These are phyloP conservation scores for Ophion costatus DNA, from an alignment of 2,888 invertebrate genomes.

Conservation along the genomic window DNA sequence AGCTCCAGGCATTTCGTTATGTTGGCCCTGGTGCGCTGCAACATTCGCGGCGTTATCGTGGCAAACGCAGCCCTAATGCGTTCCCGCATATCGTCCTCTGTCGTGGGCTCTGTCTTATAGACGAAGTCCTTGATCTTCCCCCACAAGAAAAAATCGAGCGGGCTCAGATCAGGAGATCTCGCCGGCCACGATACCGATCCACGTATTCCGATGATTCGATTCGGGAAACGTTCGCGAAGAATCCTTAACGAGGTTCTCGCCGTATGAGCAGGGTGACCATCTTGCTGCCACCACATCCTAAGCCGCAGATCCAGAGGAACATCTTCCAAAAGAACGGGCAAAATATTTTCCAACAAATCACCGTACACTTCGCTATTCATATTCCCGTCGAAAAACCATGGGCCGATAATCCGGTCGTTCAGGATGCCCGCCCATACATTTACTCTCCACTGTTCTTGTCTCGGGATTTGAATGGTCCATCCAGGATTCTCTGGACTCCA, in stretches of 20 bases:
- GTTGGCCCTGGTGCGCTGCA: not conserved
- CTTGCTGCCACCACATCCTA: slow-evolving; percentile 52
- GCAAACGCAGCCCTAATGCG: slow-evolving; percentile 11
- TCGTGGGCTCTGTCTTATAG: slow-evolving; percentile 3
- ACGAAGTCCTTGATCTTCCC: slow-evolving; percentile 19
- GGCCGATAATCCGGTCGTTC: not conserved
- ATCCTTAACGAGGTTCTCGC: not conserved
- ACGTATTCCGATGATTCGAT: not conserved
- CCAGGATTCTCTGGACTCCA: slow-evolving; percentile 23
- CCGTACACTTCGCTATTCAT: too few species aligned
- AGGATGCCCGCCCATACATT: too few species aligned
- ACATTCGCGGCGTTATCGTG: not conserved
- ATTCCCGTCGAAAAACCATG: not conserved
- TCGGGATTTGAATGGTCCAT: slow-evolving; percentile 6
- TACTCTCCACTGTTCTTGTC: slow-evolving; percentile 19
- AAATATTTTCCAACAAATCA: not conserved
- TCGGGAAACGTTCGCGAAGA: not conserved
- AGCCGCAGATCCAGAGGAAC: slow-evolving; percentile 28
- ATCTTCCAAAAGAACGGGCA: slow-evolving; percentile 18
- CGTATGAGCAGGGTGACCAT: slow-evolving; percentile 44
- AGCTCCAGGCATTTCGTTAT: not conserved
- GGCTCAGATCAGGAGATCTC: slow-evolving; percentile 27
- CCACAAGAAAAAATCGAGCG: slow-evolving; percentile 27
- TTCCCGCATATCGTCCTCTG: not conserved
- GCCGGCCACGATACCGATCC: slow-evolving; percentile 18